Conservation (phyloP, 1,140 invertebrate genomes). For the Thereuonema tuberculata region DNA sequence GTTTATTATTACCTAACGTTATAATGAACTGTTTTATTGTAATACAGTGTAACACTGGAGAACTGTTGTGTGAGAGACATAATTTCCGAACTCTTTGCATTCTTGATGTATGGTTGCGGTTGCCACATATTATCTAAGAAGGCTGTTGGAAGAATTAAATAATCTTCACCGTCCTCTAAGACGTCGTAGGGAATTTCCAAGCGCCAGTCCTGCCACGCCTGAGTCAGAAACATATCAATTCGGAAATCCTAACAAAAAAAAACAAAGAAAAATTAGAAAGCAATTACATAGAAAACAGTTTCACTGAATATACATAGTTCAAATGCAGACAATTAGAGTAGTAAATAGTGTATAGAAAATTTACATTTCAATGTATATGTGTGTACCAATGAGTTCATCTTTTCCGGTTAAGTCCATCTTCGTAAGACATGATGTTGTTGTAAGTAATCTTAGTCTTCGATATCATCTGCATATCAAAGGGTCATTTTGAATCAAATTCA, state of each 20-base stretch:
- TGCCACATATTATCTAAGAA: constrained; percentile 72
- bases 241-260: constrained; percentile 33
- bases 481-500: too few species aligned
- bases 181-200: constrained; percentile 54
- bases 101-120: constrained; percentile 70
- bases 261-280: neutral
- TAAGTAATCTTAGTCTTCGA: too few species aligned
- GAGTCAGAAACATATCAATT: constrained; percentile 68
- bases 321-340: too few species aligned
- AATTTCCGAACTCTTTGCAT: constrained; percentile 67
- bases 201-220: constrained; percentile 61
- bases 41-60: constrained; percentile 57
- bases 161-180: constrained; percentile 59
- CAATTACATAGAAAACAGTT: too few species aligned
- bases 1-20: constrained; percentile 44
- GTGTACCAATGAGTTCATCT: too few species aligned
- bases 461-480: too few species aligned
- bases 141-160: constrained; percentile 57
- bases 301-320: too few species aligned
- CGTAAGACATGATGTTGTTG: too few species aligned
- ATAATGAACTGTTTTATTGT: constrained; percentile 62
- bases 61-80: constrained; percentile 62
- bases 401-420: too few species aligned
- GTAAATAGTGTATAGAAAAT: too few species aligned
- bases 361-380: too few species aligned